Conservation (phyloP, 2,113 vertebrate genomes). For the Hystrix brachyura region DNA sequence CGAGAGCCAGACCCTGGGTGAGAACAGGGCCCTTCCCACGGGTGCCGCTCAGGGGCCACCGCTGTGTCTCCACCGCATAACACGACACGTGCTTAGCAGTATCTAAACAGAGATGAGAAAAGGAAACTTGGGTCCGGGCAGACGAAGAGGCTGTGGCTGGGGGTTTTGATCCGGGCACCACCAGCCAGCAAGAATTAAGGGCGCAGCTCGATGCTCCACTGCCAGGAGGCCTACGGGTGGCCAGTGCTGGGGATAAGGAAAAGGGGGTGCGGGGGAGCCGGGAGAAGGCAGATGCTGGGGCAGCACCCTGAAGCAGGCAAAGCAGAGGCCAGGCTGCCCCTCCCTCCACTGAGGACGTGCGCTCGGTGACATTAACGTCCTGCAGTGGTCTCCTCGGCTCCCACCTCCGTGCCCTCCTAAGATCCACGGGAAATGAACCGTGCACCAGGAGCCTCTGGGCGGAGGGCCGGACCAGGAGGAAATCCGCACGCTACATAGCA, state of each 20-base stretch:
- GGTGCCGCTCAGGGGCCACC: neutral
- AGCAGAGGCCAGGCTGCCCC: neutral
- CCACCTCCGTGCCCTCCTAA: neutral
- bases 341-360: neutral
- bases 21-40: neutral
- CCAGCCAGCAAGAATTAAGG: neutral
- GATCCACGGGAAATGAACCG: neutral
- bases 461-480: neutral
- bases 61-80: neutral
- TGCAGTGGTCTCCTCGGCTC: neutral
- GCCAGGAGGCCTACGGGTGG: neutral
- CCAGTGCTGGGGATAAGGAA: neutral
- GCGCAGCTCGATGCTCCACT: neutral
- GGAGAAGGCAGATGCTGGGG: neutral
- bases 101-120: neutral
- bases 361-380: neutral
- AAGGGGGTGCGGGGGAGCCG: fast-evolving
- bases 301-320: neutral
- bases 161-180: neutral
- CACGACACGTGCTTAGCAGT: neutral
- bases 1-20: neutral
- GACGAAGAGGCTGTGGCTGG: neutral
- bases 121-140: neutral
- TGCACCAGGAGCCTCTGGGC: neutral
- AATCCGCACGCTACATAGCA: slow-evolving; percentile 41